Percentiles rank a stretch among this genome's conserved stretches.
These are phyloP conservation scores for Caracal caracal DNA, from an alignment of 2,113 vertebrate species.

Conservation along the genomic window DNA sequence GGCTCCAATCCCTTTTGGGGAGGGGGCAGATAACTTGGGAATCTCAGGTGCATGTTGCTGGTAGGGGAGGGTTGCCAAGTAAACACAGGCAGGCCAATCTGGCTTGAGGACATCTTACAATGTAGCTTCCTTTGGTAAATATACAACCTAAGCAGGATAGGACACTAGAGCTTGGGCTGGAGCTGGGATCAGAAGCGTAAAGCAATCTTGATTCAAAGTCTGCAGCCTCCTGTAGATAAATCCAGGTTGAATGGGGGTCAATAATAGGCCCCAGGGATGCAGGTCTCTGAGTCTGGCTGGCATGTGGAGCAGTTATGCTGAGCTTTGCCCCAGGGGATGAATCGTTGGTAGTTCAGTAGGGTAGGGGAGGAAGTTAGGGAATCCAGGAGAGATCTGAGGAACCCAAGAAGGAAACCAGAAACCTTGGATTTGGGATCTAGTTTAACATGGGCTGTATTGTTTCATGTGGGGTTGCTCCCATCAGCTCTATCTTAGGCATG, in stretches of 20 bases:
- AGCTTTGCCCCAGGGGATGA: neutral
- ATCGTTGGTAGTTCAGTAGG: neutral
- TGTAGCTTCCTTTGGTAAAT: neutral
- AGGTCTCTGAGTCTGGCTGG: neutral
- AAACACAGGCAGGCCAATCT: neutral
- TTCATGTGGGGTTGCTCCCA: neutral
- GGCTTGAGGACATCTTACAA: neutral
- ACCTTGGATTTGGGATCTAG: neutral
- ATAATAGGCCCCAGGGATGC: neutral
- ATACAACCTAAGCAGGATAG: neutral
- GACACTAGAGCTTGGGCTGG: neutral
- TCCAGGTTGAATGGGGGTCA: neutral
- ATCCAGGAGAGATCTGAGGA: neutral
- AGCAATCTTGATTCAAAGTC: conserved; percentile 41
- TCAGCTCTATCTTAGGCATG: neutral
- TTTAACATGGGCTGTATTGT: neutral
- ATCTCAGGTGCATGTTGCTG: neutral
- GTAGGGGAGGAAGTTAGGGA: neutral
- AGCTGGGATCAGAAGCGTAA: conserved; percentile 18
- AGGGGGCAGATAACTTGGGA: neutral
- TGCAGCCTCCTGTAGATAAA: neutral
- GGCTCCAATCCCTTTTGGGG: neutral
- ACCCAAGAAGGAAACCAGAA: conserved; percentile 29
- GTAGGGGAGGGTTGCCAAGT: neutral
- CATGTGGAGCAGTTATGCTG: neutral